Conservation (phyloP, 2,888 invertebrate species). For the Chorisops tibialis region DNA sequence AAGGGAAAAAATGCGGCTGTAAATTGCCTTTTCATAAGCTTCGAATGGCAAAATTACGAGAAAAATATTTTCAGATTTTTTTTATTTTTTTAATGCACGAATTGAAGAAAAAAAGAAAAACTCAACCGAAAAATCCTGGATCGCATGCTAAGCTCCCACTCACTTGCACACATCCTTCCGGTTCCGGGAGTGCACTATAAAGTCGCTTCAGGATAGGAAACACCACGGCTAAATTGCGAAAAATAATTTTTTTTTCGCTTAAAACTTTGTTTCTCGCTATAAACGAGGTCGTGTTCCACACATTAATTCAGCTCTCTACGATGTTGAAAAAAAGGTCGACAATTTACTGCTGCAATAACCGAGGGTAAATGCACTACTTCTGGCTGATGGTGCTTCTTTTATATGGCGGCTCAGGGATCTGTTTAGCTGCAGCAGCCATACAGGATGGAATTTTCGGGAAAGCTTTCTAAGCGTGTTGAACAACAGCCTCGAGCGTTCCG, state of each 20-base stretch:
- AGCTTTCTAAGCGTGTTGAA: background rate
- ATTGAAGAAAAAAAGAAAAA: too few relatives aligned
- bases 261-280: background rate
- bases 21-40: too few relatives aligned
- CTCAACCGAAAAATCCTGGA: too few relatives aligned
- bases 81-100: too few relatives aligned
- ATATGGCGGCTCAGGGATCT: background rate
- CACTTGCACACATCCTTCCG: conserved; percentile 7
- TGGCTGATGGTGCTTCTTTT: background rate
- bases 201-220: background rate
- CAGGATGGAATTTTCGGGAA: background rate
- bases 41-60: too few relatives aligned
- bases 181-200: background rate
- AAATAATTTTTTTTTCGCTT: background rate
- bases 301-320: background rate
- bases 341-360: conserved; percentile 21
- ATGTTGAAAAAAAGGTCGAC: background rate
- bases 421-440: background rate
- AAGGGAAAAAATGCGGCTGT: too few relatives aligned
- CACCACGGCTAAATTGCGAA: background rate
- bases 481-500: conserved; percentile 1
- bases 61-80: too few relatives aligned
- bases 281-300: background rate
- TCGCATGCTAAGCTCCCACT: background rate
- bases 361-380: conserved; percentile 19